Evolutionary conservation across 2,113 vertebrate genomes (phyloP).

Genomic region (Romanogobio albipinnatus): DNA sequence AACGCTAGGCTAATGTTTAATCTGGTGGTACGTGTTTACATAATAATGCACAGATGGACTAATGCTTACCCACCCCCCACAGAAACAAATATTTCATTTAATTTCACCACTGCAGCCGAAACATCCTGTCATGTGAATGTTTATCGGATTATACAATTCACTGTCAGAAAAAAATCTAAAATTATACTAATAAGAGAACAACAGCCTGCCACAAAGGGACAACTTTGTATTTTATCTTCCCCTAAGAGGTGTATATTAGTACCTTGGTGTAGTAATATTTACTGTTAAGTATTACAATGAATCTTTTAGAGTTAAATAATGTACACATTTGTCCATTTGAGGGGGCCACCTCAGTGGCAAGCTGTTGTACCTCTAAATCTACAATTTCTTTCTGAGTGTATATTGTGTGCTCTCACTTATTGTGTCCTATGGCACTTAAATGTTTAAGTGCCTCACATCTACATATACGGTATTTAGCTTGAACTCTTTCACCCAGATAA

Average conservation of each 20-base stretch:
- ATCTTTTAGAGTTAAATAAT: neutral
- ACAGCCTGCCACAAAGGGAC: neutral
- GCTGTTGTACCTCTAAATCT: neutral
- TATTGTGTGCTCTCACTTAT: neutral
- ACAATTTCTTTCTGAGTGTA: neutral
- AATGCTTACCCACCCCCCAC: conserved; percentile 1
- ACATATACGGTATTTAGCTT: neutral
- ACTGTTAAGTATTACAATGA: neutral
- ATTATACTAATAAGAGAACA: neutral
- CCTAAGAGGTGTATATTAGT: neutral
- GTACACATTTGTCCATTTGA: neutral
- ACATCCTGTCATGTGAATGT: conserved; percentile 3
- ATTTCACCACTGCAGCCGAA: neutral
- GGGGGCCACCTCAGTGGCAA: neutral
- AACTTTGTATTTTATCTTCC: neutral
- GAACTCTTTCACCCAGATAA: conserved; percentile 25
- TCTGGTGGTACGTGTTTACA: conserved; percentile 60
- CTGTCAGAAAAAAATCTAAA: neutral
- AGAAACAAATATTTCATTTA: neutral
- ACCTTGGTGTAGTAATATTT: neutral
- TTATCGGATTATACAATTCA: neutral
- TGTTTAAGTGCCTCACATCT: conserved; percentile 26
- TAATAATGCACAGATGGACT: conserved; percentile 56
- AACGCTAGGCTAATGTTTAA: conserved; percentile 19
- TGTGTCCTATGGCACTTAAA: neutral